Percentiles rank a stretch among this genome's conserved stretches.
Evolutionary conservation across 2,113 vertebrate genomes (phyloP).

Genomic region (Nymphicus hollandicus): DNA sequence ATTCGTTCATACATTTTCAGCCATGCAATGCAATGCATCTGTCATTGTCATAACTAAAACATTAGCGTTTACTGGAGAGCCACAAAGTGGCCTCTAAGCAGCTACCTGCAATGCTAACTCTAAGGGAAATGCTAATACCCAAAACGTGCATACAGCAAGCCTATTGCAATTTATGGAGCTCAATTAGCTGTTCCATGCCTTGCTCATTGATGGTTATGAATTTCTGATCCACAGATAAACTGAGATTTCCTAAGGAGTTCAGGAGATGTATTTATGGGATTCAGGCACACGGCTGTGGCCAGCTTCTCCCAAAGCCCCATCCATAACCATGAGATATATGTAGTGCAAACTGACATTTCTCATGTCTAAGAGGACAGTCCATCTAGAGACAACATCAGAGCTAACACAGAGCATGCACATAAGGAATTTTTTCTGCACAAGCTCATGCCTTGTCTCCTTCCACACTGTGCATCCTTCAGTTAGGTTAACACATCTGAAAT

Average conservation of each 20-base stretch:
- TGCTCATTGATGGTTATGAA: not conserved
- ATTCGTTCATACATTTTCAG: not conserved
- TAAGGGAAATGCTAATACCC: not conserved
- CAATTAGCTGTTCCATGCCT: not conserved
- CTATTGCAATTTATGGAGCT: not conserved
- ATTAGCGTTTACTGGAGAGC: not conserved
- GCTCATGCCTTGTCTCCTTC: not conserved
- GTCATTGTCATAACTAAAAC: not conserved
- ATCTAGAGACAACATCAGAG: not conserved
- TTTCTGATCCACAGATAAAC: not conserved
- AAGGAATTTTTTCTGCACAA: not conserved
- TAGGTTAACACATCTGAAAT: not conserved
- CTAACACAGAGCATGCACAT: rapidly evolving
- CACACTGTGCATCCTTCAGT: not conserved
- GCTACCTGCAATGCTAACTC: not conserved
- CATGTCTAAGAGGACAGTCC: not conserved
- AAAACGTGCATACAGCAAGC: not conserved
- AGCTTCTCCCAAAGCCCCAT: not conserved
- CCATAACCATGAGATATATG: not conserved
- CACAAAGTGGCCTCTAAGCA: not conserved
- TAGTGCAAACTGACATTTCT: not conserved
- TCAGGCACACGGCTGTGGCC: not conserved
- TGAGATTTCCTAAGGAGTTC: not conserved
- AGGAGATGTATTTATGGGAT: rapidly evolving
- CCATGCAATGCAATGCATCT: not conserved